Base-by-base conservation (phyloP, 2,797 vertebrate genomes). In the Tapirus indicus region DNA sequence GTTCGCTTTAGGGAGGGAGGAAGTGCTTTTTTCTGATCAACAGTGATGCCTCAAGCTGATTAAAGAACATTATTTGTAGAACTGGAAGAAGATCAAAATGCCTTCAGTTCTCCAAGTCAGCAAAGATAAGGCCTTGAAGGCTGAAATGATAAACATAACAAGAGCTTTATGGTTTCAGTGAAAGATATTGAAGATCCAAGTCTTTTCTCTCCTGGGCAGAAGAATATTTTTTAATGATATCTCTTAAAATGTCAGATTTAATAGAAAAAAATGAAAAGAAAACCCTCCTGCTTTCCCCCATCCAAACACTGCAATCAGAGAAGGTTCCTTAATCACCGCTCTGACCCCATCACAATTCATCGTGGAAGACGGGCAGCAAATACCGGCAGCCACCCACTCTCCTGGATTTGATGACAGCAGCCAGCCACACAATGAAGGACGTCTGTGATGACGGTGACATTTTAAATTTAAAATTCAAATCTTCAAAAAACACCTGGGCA, bases 211-310 rank as follows among this genome's bases (percentile, higher is more conserved):
- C 74, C 47, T 12, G 10, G 32, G 54, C 21, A 77, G 62, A 87
- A 93, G 20, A 97, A 71, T 66, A 79, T 54, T 89, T 96, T 95
- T 93, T 89, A 95, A 98, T 75, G 79, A 41, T 75, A 29, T 84
- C 93, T 97, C 82, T 96, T 88, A 88, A 97, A 96, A 92, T 80
- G 41, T 95, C 96, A 95, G n/a, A 84, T 68, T 88, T 71, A 97
- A 95, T 95, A 91, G 75, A 17, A 38, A 66, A 96, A 58, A 75
- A 21, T 6, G 18, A 23, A 84, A 77, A 62, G 72, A 92, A 68
- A 94, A n/a, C 11, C 18, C 38, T 68, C 27, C 27, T 10, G 49
- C 62, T 92, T 68, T 64, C 29, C 23, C 25, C 75, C 20, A 92
- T 25, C n/a, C 58, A 77, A 94, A 94, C n/a, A 58, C 49, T 78